A percentile compares a stretch with the other conserved stretches of the same genome.
Conservation (phyloP, 2,888 invertebrate species). For the Meteorus cinctellus region DNA sequence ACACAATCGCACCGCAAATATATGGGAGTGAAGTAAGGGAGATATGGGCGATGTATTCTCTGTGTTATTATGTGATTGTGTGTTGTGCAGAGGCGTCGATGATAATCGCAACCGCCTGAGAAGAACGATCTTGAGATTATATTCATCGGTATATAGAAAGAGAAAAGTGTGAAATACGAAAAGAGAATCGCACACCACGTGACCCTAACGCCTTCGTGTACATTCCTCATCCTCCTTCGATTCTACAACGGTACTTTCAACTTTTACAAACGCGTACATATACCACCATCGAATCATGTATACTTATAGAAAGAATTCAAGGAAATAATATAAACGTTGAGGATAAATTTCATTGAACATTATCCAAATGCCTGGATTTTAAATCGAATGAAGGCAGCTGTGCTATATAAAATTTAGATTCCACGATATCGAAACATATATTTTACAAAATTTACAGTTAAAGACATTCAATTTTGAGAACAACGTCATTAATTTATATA, state of each 20-base stretch:
- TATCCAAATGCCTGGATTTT: too few relatives aligned
- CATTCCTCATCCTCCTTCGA: slow-evolving; percentile 15
- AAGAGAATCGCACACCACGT: slow-evolving; percentile 20
- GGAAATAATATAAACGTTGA: slow-evolving; percentile 15
- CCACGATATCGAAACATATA: too few relatives aligned
- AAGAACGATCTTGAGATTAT: slow-evolving; percentile 17
- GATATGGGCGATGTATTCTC: background rate
- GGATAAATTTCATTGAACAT: slow-evolving; percentile 10
- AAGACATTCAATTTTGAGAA: too few relatives aligned
- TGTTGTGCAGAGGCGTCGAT: slow-evolving; percentile 11
- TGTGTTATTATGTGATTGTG: background rate
- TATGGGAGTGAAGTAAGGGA: background rate
- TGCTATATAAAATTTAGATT: too few relatives aligned
- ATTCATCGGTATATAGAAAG: slow-evolving; percentile 18
- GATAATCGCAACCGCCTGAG: slow-evolving; percentile 19
- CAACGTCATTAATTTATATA: too few relatives aligned
- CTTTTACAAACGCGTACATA: slow-evolving; percentile 26
- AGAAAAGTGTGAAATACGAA: background rate
- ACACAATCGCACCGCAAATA: background rate
- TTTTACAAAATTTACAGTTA: too few relatives aligned
- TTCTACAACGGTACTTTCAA: slow-evolving; percentile 32
- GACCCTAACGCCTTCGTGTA: slow-evolving; percentile 33
- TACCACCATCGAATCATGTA: background rate
- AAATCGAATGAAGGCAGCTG: too few relatives aligned
- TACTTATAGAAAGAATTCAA: slow-evolving; percentile 19